Base-by-base conservation (phyloP, 2,888 invertebrate genomes). In the Cecidostiba fungosa region DNA sequence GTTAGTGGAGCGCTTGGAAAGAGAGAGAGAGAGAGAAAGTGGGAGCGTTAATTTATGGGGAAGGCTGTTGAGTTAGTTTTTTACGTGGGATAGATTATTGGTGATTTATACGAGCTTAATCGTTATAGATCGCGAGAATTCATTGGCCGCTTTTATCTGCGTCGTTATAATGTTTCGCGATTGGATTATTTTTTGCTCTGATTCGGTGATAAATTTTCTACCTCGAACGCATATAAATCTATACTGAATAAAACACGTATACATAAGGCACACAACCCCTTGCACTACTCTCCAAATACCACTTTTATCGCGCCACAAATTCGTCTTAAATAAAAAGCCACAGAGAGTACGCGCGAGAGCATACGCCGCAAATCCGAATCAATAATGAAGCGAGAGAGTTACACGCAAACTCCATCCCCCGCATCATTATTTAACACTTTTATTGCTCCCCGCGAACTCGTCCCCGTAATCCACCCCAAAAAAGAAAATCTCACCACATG, bases 341-440 rank as follows among this genome's bases (percentile, higher is more conserved):
- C 14, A 50, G n/a, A n/a, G 54, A 5, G 50, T 19, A 39, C 0
- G 5, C 6, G 0, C 4, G 12, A 10, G 6, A 62, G 14, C 66
- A 66, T 66, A 66, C 29, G 66, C 29, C 26, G 23, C 66, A 26
- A 29, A 66, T 66, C 66, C 26, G 66, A 83, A 77, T 83, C 77
- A 77, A 83, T 77, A 62, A 81, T 62, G 29, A 77, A 77, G 16
- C 54, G 43, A 43, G 12, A 36, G 36, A 43, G 43, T 59, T 26
- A 23, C 47, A n/a, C 70, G 23, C 70, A 77, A 72, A 74, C 50
- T 69, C 59, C 32, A 77, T 32, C 77, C 77, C 66, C 26, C 16
- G 82, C 76, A 70, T 66, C 82, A 69, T 74, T 73, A 82, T 82
- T 85, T 72, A 82, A 62, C 66, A 69, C 69, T 85, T 70, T 82